Percentiles rank a stretch among this genome's conserved stretches.
These are phyloP conservation scores for Chironomus tepperi DNA, from an alignment of 1,140 invertebrate genomes.

Conservation along the genomic window DNA sequence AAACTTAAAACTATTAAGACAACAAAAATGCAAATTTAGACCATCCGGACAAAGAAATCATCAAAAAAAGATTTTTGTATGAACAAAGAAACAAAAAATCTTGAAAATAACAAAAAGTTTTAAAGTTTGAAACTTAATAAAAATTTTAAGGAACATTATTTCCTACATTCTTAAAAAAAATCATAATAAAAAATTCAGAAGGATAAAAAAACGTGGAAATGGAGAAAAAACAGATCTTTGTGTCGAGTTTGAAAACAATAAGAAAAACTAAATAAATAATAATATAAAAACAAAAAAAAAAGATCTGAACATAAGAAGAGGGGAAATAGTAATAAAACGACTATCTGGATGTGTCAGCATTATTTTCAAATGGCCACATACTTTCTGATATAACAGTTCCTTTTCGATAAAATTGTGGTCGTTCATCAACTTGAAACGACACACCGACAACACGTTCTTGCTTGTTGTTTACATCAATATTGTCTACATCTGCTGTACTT, in stretches of 20 bases:
- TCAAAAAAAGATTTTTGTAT: too few species aligned
- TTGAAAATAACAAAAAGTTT: too few species aligned
- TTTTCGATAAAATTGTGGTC: neutral
- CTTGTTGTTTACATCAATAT: neutral
- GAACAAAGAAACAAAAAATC: too few species aligned
- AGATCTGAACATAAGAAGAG: neutral
- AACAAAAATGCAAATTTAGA: too few species aligned
- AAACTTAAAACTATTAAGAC: too few species aligned
- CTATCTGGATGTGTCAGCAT: conserved; percentile 16
- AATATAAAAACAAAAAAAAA: neutral
- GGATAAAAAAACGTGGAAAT: neutral
- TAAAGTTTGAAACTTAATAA: too few species aligned
- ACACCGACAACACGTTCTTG: neutral
- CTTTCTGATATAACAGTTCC: neutral
- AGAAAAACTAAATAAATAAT: neutral
- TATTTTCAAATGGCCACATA: neutral
- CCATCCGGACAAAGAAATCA: too few species aligned
- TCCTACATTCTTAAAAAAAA: neutral
- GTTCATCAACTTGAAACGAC: conserved; percentile 16
- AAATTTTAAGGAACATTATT: too few species aligned
- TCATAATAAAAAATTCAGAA: neutral
- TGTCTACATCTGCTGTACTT: neutral
- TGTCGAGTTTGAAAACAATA: neutral
- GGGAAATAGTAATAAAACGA: neutral
- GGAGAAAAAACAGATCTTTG: neutral